Evolutionary conservation across 2,888 invertebrate genomes (phyloP).

Genomic region (Cheilosia urbana): DNA sequence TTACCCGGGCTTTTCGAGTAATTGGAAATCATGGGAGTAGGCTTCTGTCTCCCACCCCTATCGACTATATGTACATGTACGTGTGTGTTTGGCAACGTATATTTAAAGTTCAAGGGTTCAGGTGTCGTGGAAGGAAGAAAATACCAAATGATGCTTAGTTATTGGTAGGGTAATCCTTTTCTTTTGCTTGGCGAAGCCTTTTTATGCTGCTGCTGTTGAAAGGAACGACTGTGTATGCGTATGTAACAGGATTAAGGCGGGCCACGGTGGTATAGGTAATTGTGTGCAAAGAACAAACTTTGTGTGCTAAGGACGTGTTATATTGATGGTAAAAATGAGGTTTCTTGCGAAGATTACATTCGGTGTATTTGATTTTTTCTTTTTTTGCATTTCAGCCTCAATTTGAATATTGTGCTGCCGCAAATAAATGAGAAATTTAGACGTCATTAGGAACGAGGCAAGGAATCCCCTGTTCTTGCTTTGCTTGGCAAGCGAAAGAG

Average conservation of each 20-base stretch:
- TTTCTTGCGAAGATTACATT: conserved; percentile 23
- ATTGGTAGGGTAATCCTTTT: conserved; percentile 42
- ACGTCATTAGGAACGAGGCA: conserved; percentile 29
- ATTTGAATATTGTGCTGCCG: conserved; percentile 2
- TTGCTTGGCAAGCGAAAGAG: background rate
- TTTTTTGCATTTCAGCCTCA: background rate
- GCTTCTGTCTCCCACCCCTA: background rate
- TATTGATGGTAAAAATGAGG: conserved; percentile 35
- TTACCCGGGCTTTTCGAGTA: conserved; percentile 37
- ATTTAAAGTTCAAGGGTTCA: conserved; percentile 60
- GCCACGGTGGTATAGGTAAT: conserved; percentile 29
- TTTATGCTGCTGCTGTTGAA: conserved; percentile 27
- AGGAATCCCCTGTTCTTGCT: background rate
- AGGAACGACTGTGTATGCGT: background rate
- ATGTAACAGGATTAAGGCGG: conserved; percentile 51
- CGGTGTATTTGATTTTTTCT: background rate
- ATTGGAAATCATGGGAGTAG: conserved; percentile 63
- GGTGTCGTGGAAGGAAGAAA: conserved; percentile 43
- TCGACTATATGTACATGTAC: background rate
- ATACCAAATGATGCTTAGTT: conserved; percentile 48
- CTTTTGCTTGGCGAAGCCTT: conserved; percentile 31
- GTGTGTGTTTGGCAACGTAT: background rate
- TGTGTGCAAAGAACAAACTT: conserved; percentile 44
- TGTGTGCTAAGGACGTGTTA: conserved; percentile 34
- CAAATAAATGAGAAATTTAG: conserved; percentile 44